Evolutionary conservation across 2,797 vertebrate genomes (phyloP).

Genomic region (Falco concolor): DNA sequence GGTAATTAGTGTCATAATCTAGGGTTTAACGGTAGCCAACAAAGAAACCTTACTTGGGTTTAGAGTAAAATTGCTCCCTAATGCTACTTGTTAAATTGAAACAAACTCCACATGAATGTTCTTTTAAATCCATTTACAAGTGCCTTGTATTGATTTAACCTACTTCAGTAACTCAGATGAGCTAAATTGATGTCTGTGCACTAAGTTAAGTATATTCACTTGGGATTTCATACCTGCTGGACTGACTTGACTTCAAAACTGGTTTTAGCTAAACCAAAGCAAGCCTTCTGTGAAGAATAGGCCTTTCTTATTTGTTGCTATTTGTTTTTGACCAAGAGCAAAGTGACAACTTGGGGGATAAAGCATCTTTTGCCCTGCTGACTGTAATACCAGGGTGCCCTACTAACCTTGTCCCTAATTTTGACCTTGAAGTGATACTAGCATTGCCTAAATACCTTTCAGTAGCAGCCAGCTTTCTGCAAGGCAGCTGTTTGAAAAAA

Average conservation of each 20-base stretch:
- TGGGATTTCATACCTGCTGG: conserved; percentile 1
- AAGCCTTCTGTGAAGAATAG: not conserved
- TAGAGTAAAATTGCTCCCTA: conserved; percentile 5
- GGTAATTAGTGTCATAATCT: not conserved
- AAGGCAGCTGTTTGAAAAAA: not conserved
- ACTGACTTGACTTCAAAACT: conserved; percentile 8
- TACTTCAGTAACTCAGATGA: conserved; percentile 31
- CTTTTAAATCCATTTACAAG: conserved; percentile 42
- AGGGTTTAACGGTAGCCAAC: not conserved
- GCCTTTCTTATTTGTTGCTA: not conserved
- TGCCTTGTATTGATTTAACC: conserved; percentile 46
- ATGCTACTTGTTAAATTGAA: conserved; percentile 3
- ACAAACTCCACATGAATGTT: not conserved
- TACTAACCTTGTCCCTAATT: not conserved
- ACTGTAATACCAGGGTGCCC: not conserved
- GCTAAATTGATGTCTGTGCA: conserved; percentile 20
- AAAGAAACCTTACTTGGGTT: not conserved
- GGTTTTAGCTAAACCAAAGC: not conserved
- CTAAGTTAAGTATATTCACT: not conserved
- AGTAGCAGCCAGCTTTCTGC: not conserved
- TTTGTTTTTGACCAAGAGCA: not conserved
- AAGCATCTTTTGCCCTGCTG: not conserved
- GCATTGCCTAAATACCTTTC: not conserved
- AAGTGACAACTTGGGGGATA: not conserved
- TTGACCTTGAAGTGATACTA: not conserved